Conservation (phyloP, 2,797 vertebrate species). For the Anguilla pacifica region DNA sequence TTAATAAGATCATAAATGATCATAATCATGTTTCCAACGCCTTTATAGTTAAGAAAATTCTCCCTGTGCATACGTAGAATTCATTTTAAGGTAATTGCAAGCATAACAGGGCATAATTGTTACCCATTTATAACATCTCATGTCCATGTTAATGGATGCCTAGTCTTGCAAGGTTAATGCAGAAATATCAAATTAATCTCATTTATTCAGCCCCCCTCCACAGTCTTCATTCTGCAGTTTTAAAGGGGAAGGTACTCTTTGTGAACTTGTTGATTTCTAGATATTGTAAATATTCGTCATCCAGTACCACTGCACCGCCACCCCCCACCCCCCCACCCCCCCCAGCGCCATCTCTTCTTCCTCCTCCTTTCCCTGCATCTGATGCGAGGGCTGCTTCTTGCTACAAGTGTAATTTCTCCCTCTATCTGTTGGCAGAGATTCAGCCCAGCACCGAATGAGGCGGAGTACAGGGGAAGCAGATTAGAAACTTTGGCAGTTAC, state of each 20-base stretch:
- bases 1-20: not conserved
- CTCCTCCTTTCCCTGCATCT: not conserved
- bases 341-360: too few relatives aligned
- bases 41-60: not conserved
- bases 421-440: constrained; percentile 65
- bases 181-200: not conserved
- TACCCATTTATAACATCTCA: not conserved
- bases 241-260: not conserved
- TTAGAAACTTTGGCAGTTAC: constrained; percentile 69
- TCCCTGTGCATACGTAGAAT: not conserved
- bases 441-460: constrained; percentile 58
- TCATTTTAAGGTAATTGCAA: not conserved
- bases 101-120: not conserved
- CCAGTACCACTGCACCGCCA: not conserved
- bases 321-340: not conserved
- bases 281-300: not conserved
- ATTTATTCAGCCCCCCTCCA: not conserved
- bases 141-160: not conserved
- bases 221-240: not conserved
- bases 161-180: not conserved
- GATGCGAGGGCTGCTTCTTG: constrained; percentile 60
- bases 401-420: constrained; percentile 68
- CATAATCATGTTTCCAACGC: not conserved
- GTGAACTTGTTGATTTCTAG: not conserved
- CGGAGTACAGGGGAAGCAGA: constrained; percentile 50